Conservation (phyloP, 1,140 invertebrate genomes). For the Olivierus martensii region DNA sequence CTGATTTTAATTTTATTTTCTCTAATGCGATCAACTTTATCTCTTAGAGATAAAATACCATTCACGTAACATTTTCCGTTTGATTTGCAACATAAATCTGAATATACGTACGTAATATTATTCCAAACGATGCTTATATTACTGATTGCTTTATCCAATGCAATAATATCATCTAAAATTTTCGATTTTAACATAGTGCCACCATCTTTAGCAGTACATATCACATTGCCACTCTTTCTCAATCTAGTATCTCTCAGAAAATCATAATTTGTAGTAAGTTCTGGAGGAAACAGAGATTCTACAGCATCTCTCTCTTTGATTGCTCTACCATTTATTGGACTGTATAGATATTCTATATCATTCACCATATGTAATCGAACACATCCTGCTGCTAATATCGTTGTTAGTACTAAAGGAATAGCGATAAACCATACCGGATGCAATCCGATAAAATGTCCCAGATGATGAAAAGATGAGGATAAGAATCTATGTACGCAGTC, state of each 20-base stretch:
- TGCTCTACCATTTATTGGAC: slow-evolving; percentile 64
- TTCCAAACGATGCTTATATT: no score
- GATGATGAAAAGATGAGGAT: slow-evolving; percentile 57
- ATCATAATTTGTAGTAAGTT: slow-evolving; percentile 70
- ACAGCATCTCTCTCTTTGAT: slow-evolving; percentile 56
- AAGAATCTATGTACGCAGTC: slow-evolving; percentile 7
- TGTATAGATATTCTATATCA: slow-evolving; percentile 83
- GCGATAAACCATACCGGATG: slow-evolving; percentile 78
- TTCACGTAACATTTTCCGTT: slow-evolving; percentile 59
- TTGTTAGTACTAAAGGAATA: slow-evolving; percentile 58
- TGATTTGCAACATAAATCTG: slow-evolving; percentile 69
- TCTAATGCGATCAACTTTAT: slow-evolving; percentile 49
- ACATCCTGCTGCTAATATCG: slow-evolving; percentile 68
- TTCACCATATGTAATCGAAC: slow-evolving; percentile 73
- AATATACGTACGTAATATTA: slow-evolving; percentile 42
- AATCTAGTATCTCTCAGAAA: slow-evolving; percentile 67
- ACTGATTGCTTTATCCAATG: slow-evolving; percentile 40
- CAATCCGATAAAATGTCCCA: slow-evolving; percentile 61
- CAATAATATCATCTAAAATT: slow-evolving; percentile 62
- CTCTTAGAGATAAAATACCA: slow-evolving; percentile 64
- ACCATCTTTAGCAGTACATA: slow-evolving; percentile 65
- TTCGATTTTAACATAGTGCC: slow-evolving; percentile 56
- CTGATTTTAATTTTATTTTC: slow-evolving; percentile 54
- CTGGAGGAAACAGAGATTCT: slow-evolving; percentile 66
- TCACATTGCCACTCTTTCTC: slow-evolving; percentile 73